phyloP scores from a whole-genome alignment of 2,797 vertebrate genomes.

The Psittacula echo region DNA sequence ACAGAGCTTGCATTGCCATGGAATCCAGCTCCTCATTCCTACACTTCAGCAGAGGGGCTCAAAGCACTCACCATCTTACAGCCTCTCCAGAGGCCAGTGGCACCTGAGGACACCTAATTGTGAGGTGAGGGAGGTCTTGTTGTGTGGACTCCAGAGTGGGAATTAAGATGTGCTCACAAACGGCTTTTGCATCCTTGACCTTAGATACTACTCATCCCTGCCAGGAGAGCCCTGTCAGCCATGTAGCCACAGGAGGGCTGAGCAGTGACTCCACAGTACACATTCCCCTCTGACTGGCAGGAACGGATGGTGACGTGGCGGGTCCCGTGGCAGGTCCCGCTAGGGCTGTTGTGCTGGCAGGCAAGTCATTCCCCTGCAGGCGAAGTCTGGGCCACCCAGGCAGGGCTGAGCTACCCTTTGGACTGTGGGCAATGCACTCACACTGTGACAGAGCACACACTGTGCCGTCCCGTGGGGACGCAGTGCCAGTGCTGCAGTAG shows the following conservation, averaged over 20 bases:
- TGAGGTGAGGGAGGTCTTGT: neutral
- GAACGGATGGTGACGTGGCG: rapidly evolving
- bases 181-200: neutral
- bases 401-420: constrained; percentile 17
- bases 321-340: rapidly evolving
- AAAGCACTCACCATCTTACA: neutral
- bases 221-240: neutral
- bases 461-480: neutral
- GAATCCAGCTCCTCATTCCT: neutral
- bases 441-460: neutral
- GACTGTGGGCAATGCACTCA: rapidly evolving
- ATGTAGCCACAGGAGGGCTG: neutral
- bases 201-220: neutral
- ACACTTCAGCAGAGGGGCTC: neutral
- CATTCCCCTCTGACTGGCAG: neutral
- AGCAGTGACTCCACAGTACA: neutral
- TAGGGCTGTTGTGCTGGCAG: neutral
- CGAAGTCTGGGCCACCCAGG: constrained; percentile 35
- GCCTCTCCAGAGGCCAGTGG: neutral
- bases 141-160: neutral
- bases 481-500: neutral
- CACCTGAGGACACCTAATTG: neutral
- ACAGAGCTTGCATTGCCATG: neutral
- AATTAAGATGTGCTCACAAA: neutral
- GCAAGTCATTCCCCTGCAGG: neutral